A percentile compares a stretch with the other conserved stretches of the same genome.
These are phyloP conservation scores for Heterochromis multidens DNA, from an alignment of 2,113 vertebrate species.

Conservation along the genomic window DNA sequence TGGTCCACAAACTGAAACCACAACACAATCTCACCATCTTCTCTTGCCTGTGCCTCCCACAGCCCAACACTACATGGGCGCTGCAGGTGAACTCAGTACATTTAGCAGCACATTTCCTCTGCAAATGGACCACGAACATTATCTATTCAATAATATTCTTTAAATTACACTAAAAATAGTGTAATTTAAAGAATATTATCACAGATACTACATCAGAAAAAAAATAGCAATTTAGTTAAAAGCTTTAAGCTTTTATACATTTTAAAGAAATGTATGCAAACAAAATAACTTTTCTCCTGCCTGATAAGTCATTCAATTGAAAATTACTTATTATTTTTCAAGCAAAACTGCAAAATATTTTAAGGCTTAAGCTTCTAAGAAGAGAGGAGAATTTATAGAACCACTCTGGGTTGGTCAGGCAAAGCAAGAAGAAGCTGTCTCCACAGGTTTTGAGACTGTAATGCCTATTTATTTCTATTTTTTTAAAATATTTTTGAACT, in stretches of 20 bases:
- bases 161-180: too few relatives aligned
- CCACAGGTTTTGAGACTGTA: neutral
- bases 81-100: neutral
- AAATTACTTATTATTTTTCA: neutral
- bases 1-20: neutral
- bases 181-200: neutral
- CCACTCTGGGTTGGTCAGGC: neutral
- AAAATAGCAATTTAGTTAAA: neutral
- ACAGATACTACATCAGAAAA: neutral
- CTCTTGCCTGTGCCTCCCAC: neutral
- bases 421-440: neutral
- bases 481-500: neutral
- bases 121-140: neutral
- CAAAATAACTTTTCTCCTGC: neutral
- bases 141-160: rapidly evolving
- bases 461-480: neutral
- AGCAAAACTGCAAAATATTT: neutral
- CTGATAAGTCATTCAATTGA: neutral
- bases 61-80: neutral
- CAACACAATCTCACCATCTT: neutral
- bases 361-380: neutral
- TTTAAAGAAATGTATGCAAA: neutral
- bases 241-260: neutral
- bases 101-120: neutral
- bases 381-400: neutral